A percentile compares a stretch with the other conserved stretches of the same genome.
phyloP scores from a whole-genome alignment of 2,113 vertebrate genomes.

The Chloebia gouldiae region DNA sequence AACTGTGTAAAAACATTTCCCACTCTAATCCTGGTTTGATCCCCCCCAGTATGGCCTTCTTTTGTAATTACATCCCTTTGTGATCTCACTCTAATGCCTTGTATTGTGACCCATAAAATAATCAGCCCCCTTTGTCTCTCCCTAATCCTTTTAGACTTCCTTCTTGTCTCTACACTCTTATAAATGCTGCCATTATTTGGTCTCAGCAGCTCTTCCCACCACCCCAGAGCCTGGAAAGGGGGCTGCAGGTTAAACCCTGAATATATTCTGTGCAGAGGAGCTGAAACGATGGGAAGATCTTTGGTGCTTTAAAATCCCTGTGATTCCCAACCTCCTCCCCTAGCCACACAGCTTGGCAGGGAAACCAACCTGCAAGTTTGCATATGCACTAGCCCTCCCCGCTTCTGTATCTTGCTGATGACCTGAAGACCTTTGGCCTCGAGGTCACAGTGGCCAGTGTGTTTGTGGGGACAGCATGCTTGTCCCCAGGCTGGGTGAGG shows the following conservation, averaged over 20 bases:
- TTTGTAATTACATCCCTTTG: constrained; percentile 75
- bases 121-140: constrained; percentile 69
- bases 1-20: constrained; percentile 69
- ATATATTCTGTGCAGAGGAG: constrained; percentile 35
- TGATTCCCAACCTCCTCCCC: not conserved
- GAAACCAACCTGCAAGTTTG: not conserved
- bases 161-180: constrained; percentile 63
- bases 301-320: not conserved
- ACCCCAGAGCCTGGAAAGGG: constrained; percentile 51
- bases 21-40: constrained; percentile 66
- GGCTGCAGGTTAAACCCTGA: constrained; percentile 66
- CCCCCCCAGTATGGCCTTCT: constrained; percentile 65
- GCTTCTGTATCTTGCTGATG: not conserved
- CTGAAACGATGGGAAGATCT: constrained; percentile 33
- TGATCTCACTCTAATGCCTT: constrained; percentile 70
- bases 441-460: not conserved
- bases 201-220: constrained; percentile 68
- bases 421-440: not conserved
- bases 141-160: constrained; percentile 74
- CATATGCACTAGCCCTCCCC: not conserved
- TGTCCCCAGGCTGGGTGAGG: not conserved
- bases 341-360: not conserved
- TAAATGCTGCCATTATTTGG: constrained; percentile 72
- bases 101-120: constrained; percentile 74
- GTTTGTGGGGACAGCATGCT: not conserved